Percentiles rank a stretch among this genome's conserved stretches.
Evolutionary conservation across 2,113 vertebrate genomes (phyloP).

Genomic region (Sander vitreus): DNA sequence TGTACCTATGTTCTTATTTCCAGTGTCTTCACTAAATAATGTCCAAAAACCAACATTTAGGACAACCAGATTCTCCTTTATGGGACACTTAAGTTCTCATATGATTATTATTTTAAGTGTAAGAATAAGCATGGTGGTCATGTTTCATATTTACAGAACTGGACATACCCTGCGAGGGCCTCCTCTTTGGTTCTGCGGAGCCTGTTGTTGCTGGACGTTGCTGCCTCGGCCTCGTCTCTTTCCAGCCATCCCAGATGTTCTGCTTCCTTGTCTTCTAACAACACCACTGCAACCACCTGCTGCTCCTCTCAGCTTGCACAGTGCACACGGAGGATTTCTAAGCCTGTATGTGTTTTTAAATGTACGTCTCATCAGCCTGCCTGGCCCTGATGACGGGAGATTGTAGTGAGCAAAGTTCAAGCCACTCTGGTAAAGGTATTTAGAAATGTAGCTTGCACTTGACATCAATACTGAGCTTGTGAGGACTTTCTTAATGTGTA

Average conservation of each 20-base stretch:
- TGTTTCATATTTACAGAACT: not conserved
- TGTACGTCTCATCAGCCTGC: conserved; percentile 23
- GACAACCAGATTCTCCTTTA: not conserved
- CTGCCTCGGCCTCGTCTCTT: conserved; percentile 74
- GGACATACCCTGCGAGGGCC: conserved; percentile 56
- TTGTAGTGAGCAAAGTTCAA: conserved; percentile 79
- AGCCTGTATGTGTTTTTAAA: conserved; percentile 33
- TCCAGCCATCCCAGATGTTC: conserved; percentile 71
- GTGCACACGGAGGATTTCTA: conserved; percentile 2
- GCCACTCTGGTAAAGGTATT: conserved; percentile 17
- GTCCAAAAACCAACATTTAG: not conserved
- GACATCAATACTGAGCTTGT: conserved; percentile 28
- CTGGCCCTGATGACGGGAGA: conserved; percentile 74
- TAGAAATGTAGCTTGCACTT: conserved; percentile 17
- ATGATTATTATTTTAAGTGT: conserved; percentile 4
- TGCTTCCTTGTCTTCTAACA: conserved; percentile 2
- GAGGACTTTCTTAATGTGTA: conserved; percentile 6
- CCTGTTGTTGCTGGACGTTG: conserved; percentile 57
- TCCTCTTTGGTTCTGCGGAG: conserved; percentile 36
- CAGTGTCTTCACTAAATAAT: not conserved
- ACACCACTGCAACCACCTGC: not conserved
- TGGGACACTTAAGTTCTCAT: not conserved
- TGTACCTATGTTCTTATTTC: not conserved
- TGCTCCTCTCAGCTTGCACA: conserved; percentile 25
- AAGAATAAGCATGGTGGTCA: not conserved